These are phyloP conservation scores for Loriculus beryllinus DNA, from an alignment of 2,797 vertebrate genomes.

Conservation along the genomic window DNA sequence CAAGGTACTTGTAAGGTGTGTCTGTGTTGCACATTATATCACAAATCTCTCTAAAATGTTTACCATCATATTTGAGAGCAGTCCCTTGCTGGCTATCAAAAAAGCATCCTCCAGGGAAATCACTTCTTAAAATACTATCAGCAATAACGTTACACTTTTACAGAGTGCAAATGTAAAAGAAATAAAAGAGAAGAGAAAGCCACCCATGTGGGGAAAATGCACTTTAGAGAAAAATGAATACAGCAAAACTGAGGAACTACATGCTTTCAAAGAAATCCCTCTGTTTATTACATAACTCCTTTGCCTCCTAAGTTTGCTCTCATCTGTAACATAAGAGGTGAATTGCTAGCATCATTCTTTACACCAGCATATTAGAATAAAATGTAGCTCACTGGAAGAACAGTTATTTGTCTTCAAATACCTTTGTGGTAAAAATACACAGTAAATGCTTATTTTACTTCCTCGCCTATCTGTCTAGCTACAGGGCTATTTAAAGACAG, in stretches of 20 bases:
- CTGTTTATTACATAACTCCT: neutral
- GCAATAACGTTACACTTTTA: constrained; percentile 29
- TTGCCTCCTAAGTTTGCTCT: neutral
- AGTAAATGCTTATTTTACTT: constrained; percentile 39
- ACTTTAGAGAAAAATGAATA: constrained; percentile 11
- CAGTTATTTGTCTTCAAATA: constrained; percentile 8
- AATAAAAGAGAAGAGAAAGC: constrained; percentile 3
- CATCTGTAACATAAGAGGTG: neutral
- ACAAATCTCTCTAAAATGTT: neutral
- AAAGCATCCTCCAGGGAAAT: neutral
- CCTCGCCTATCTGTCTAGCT: constrained; percentile 6
- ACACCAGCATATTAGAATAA: neutral
- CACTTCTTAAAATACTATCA: neutral
- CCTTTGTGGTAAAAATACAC: constrained; percentile 6
- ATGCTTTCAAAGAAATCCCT: neutral
- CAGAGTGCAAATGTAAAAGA: constrained; percentile 11
- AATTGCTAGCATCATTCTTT: neutral
- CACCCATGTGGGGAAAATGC: neutral
- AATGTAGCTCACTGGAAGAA: neutral
- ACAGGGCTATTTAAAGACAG: neutral
- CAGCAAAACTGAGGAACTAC: neutral
- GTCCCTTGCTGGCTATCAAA: neutral
- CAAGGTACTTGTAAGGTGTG: neutral
- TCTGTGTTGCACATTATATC: neutral
- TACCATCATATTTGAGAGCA: neutral